Percentiles rank a stretch among this genome's conserved stretches.
phyloP scores from a whole-genome alignment of 2,113 vertebrate genomes.

The Maccullochella peelii region DNA sequence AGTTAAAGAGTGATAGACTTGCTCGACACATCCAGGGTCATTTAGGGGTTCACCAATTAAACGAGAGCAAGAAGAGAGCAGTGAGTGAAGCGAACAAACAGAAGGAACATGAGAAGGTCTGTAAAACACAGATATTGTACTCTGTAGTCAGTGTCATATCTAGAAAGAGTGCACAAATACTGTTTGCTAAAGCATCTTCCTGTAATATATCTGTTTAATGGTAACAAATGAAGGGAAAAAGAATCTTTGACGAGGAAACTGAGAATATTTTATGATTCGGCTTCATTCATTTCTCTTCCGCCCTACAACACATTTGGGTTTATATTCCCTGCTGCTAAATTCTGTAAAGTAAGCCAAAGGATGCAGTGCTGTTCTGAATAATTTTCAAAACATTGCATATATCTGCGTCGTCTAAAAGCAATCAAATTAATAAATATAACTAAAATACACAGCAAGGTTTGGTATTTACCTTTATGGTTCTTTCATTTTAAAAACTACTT shows the following conservation, averaged over 20 bases:
- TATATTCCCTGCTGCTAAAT: constrained; percentile 2
- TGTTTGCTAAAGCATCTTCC: not conserved
- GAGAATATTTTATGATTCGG: constrained; percentile 5
- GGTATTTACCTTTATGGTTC: not conserved
- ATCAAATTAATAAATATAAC: not conserved
- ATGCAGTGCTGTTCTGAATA: not conserved
- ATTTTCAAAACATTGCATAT: not conserved
- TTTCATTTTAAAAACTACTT: not conserved
- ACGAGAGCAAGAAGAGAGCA: constrained; percentile 28
- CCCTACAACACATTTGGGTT: not conserved
- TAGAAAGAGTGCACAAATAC: constrained; percentile 20
- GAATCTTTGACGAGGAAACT: not conserved
- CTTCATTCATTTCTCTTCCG: not conserved
- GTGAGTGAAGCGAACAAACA: constrained; percentile 10
- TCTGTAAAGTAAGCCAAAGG: not conserved
- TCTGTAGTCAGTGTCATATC: constrained; percentile 13
- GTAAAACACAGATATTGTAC: constrained; percentile 8
- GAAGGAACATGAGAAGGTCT: constrained; percentile 28
- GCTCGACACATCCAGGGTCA: constrained; percentile 65
- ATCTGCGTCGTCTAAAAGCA: not conserved
- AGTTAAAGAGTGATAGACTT: constrained; percentile 64
- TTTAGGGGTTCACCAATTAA: constrained; percentile 65
- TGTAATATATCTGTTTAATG: not conserved
- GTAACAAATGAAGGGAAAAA: not conserved
- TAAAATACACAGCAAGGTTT: not conserved